phyloP scores from a whole-genome alignment of 2,113 vertebrate species.

The Calidris pugnax region DNA sequence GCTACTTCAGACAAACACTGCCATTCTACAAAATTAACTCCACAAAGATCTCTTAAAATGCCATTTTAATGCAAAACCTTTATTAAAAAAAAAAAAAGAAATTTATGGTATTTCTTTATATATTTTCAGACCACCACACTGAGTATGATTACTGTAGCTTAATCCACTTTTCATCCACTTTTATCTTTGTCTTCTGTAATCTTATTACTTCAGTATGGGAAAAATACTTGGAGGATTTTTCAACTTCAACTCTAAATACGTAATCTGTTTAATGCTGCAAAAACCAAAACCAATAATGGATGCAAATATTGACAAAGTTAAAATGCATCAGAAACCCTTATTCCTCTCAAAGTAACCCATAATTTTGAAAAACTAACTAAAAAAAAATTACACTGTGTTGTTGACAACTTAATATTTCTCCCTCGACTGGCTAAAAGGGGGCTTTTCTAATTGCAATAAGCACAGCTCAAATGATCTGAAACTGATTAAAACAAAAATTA shows the following conservation, averaged over 20 bases:
- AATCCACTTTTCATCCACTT: neutral
- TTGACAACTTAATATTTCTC: neutral
- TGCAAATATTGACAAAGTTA: neutral
- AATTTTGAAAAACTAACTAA: neutral
- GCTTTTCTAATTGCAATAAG: neutral
- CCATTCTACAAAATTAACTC: neutral
- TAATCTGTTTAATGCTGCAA: neutral
- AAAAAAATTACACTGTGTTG: neutral
- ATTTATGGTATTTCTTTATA: neutral
- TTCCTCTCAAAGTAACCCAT: neutral
- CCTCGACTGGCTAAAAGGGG: neutral
- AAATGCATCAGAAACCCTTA: neutral
- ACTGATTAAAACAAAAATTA: neutral
- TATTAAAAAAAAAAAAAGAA: neutral
- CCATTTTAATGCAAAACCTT: neutral
- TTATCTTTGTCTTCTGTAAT: neutral
- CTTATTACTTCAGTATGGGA: neutral
- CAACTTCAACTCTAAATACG: neutral
- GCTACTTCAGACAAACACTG: neutral
- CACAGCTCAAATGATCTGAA: neutral
- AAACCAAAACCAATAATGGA: neutral
- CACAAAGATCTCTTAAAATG: neutral
- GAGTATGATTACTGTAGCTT: neutral
- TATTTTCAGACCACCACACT: neutral
- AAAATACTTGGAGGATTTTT: neutral